Base-by-base conservation (phyloP, 2,888 invertebrate species). In the Heteromurus nitidus region DNA sequence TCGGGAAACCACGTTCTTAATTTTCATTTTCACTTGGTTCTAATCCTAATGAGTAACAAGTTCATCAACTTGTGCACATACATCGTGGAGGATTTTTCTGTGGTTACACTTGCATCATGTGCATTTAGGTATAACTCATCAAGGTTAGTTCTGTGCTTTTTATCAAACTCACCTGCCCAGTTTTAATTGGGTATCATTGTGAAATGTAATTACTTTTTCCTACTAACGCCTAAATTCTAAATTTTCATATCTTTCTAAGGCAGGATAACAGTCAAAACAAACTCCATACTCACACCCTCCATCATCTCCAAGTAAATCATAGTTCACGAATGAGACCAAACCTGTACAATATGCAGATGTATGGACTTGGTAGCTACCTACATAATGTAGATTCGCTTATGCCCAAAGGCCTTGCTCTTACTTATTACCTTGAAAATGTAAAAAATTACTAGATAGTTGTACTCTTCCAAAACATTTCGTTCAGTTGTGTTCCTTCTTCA, bases 401-500 rank as follows among this genome's bases (percentile, higher is more conserved):
- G n/a, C n/a, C 22, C 55, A 60, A 76, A 76, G 76, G 60, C 68
- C 68, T 76, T 76, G 76, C 76, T 76, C 44, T 42, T 16, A 58
- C 22, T 60, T 68, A 60, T 76, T 76, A 68, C 76, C 76, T 76
- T 76, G 76, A 76, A 76, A 67, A 75, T 18, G 58, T 67, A 76
- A 76, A 76, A 76, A 60, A 44, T 50, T 75, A 65, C 55, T 55
- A 55, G 55, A 55, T 26, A 62, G 62, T 62, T n/a, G 62, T 62
- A 68, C 68, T 30, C 68, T 53, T 76, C 76, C 68, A 76, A 75
- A 68, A 68, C 50, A 76, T 68, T 76, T 76, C 76, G 42, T 47
- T 76, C 31, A 36, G n/a, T n/a, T 47, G 72, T 44, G 69, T 72
- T 72, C 72, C 60, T 60, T 60, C 44, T 72, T 72, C n/a, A n/a